Evolutionary conservation across 2,113 vertebrate genomes (phyloP), one percentile per base, ranked within the genome.

Genomic region (Megaptera novaeangliae): DNA sequence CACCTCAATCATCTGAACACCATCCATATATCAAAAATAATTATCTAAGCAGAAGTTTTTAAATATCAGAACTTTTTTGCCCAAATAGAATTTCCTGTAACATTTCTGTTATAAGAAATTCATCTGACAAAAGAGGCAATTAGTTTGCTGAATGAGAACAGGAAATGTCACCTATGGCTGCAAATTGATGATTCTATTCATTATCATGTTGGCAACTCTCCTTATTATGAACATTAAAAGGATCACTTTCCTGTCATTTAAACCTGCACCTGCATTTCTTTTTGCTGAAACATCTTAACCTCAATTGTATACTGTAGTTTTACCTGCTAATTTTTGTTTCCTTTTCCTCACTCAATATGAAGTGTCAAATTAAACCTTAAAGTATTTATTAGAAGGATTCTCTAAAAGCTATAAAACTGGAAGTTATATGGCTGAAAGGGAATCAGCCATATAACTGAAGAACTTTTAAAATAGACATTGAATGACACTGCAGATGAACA

Each of bases 181-280:
- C 52, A 96, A 98, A 95, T 96, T 95, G 95, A 98, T 98, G 95
- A 74, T 97, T 98, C 81, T 87, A 66, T 97, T 97, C 91, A 97
- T 98, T 98, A 95, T 96, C 95, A 95, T 94, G 36, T 82, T 98
- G 97, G 90, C 97, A 98, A 97, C 12, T 85, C 63, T 96, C 95
- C 95, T 98, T 98, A 97, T 98, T 94, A 95, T 90, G 94, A 98
- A 21, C 87, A 97, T 84, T 98, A 97, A 96, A 95, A 83, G 96
- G 55, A 98, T 98, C 94, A 77, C 66, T 98, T 98, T 88, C 77
- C 90, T 98, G 93, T 98, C 96, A 97, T 94, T 97, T 97, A 96
- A 74, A 95, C 74, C 69, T 4, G 0, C 69, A 95, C 71, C 77
- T 95, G 17, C 72, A 80, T 97, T 96, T 97, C 64, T 95, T 66